phyloP scores from a whole-genome alignment of 2,888 invertebrate genomes.

The Microctonus hyperodae region DNA sequence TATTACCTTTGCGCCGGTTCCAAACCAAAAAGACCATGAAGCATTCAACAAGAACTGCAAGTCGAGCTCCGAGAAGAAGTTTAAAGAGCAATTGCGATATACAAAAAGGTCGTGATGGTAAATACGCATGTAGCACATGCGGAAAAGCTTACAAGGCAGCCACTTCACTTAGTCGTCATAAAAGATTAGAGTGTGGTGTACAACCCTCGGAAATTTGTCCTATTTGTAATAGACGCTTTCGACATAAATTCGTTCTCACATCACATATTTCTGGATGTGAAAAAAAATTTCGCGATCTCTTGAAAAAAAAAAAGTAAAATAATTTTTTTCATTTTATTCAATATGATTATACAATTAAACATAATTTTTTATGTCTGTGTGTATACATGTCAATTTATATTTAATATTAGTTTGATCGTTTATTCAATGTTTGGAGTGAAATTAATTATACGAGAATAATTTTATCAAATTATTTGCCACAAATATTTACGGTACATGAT shows the following conservation, averaged over 20 bases:
- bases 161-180: constrained; percentile 62
- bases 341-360: not conserved
- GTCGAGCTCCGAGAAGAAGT: not conserved
- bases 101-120: constrained; percentile 35
- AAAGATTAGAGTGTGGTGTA: constrained; percentile 63
- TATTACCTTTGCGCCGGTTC: not conserved
- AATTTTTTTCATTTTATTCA: constrained; percentile 1
- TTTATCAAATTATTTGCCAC: no score
- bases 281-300: constrained; percentile 44
- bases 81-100: constrained; percentile 22
- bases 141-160: constrained; percentile 60
- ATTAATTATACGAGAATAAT: no score
- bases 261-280: constrained; percentile 56
- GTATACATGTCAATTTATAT: not conserved
- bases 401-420: not conserved
- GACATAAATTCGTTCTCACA: constrained; percentile 62
- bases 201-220: constrained; percentile 61
- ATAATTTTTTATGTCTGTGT: not conserved
- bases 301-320: constrained; percentile 40
- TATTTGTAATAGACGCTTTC: constrained; percentile 62
- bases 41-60: not conserved
- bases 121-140: constrained; percentile 59
- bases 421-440: not conserved
- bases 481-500: no score
- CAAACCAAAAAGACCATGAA: not conserved